These are phyloP conservation scores for Yponomeuta cagnagella DNA, from an alignment of 2,888 invertebrate genomes.

Conservation along the genomic window DNA sequence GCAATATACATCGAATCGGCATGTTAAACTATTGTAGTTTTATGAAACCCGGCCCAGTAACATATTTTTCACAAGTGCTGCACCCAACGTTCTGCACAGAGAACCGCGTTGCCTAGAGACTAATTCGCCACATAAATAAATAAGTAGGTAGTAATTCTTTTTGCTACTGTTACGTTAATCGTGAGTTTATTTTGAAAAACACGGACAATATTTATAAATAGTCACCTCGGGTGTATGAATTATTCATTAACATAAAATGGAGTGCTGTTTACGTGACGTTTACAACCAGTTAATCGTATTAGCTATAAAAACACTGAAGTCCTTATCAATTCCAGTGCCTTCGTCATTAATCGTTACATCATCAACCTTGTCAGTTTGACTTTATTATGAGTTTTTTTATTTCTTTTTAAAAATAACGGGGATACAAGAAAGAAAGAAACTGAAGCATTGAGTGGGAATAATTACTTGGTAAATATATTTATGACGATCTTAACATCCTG, in stretches of 20 bases:
- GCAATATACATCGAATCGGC: no score
- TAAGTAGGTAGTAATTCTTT: neutral
- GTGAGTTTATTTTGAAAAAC: conserved; percentile 13
- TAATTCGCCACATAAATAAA: neutral
- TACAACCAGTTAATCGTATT: conserved; percentile 8
- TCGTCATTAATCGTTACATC: conserved; percentile 60
- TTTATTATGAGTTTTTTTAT: conserved; percentile 28
- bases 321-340: conserved; percentile 42
- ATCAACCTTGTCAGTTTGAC: conserved; percentile 69
- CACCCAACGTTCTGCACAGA: no score
- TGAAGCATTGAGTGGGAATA: neutral
- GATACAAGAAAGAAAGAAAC: neutral
- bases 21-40: no score
- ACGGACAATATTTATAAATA: conserved; percentile 11
- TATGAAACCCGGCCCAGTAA: no score
- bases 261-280: conserved; percentile 7
- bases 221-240: neutral
- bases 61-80: no score
- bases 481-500: neutral
- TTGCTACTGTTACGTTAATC: conserved; percentile 5
- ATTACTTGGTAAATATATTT: neutral
- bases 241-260: neutral
- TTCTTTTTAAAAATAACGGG: neutral
- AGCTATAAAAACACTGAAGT: conserved; percentile 32
- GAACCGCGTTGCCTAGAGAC: neutral